Base-by-base conservation (phyloP, 2,888 invertebrate genomes). In the Mesochorus sp. region DNA sequence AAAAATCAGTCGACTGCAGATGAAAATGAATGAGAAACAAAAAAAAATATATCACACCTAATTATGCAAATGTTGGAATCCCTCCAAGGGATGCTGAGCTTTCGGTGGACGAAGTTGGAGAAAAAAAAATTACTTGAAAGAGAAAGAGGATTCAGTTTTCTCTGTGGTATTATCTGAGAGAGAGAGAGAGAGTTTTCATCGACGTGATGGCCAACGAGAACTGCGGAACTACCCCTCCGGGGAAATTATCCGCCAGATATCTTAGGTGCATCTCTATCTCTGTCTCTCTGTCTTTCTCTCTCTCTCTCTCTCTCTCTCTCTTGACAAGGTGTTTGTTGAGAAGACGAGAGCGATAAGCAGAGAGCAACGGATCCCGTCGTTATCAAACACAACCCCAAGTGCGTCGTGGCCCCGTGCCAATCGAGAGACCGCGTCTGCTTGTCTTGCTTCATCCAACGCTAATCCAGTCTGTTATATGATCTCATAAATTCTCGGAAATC, bases 221-320 rank as follows among this genome's bases (percentile, higher is more conserved):
- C n/a, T n/a, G 49, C 28, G 71, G 51, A 71, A 53, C 55, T 31
- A 76, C 64, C 70, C 76, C 76, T 71, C 70, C 64, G 76, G 76
- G 70, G 71, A 76, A 71, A 76, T 76, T 76, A 71, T 66, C 59
- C 49, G 17, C 19, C 42, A 21, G 71, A 61, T 71, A 71, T 71
- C 42, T n/a, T n/a, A n/a, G 34, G 55, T 19, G 12, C 12, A 66
- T 64, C 47, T 57, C 24, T 49, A 10, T n/a, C 31, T 39, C 24
- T 19, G 28, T 28, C n/a, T 19, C 26, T 26, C 17, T 14, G 5
- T 24, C 8, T 1, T 6, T 28, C 12, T 42, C 39, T 28, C 47
- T 47, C 49, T 51, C 21, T 34, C 37, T 49, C 21, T 17, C 44
- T 44, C 21, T 0, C 12, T 34, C 5, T n/a, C 49, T 62, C 24